A percentile compares a stretch with the other conserved stretches of the same genome.
These are phyloP conservation scores for Isurus oxyrinchus DNA, from an alignment of 2,113 vertebrate genomes.

Conservation along the genomic window DNA sequence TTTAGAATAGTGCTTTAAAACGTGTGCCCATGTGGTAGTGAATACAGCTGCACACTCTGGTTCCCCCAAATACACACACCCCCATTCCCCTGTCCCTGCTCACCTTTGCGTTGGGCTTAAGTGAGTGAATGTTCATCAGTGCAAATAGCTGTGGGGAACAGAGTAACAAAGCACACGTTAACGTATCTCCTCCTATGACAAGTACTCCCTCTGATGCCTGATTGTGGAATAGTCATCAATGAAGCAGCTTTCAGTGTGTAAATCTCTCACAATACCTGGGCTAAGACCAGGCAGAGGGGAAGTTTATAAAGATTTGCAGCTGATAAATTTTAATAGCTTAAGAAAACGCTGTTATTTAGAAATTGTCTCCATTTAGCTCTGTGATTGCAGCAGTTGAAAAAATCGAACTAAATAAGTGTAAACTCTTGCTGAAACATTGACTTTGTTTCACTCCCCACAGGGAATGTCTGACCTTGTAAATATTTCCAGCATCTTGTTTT, in stretches of 20 bases:
- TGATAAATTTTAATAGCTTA: not conserved
- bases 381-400: not conserved
- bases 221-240: not conserved
- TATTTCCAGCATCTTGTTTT: too few species aligned
- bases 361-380: not conserved
- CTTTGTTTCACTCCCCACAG: too few species aligned
- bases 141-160: not conserved
- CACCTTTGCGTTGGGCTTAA: not conserved
- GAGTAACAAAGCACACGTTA: too few species aligned
- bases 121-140: not conserved
- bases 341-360: not conserved
- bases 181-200: not conserved
- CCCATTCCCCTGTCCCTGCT: too few species aligned
- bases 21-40: not conserved
- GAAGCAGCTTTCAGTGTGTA: not conserved
- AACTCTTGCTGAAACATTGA: too few species aligned
- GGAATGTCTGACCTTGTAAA: too few species aligned
- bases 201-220: not conserved
- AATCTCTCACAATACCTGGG: too few species aligned
- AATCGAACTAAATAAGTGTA: not conserved
- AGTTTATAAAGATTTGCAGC: not conserved
- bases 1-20: not conserved
- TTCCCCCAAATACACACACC: not conserved
- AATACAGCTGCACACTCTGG: not conserved
- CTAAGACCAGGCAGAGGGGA: not conserved